phyloP scores from a whole-genome alignment of 2,888 invertebrate genomes.

The Patella caerulea region DNA sequence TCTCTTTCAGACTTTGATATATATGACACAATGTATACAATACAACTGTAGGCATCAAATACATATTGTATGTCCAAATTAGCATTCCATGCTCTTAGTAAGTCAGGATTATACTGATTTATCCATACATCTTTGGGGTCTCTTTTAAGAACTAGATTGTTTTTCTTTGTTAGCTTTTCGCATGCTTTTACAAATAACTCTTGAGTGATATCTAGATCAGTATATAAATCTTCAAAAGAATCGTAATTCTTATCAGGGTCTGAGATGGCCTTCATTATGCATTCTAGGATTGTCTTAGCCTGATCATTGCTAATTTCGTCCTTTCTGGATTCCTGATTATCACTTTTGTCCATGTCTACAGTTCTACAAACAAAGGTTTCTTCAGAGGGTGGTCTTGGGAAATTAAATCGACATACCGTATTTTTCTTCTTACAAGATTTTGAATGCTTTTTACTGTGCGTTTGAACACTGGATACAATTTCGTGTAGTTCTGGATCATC shows the following conservation, averaged over 20 bases:
- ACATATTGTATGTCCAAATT: conserved; percentile 22
- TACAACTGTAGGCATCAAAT: conserved; percentile 22
- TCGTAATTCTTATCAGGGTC: neutral
- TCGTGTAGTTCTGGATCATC: conserved; percentile 23
- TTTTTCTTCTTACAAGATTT: conserved; percentile 32
- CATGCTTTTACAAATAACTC: neutral
- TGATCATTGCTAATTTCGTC: neutral
- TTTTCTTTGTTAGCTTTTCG: neutral
- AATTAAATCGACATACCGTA: conserved; percentile 31
- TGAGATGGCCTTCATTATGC: neutral
- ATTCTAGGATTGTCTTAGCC: neutral
- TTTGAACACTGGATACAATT: conserved; percentile 23
- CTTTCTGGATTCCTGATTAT: neutral
- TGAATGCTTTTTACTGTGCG: conserved; percentile 29
- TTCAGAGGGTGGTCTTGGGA: conserved; percentile 13
- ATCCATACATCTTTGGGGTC: conserved; percentile 17
- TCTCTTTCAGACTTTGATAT: conserved; percentile 41
- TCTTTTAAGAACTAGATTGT: neutral
- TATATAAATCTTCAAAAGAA: neutral
- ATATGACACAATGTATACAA: conserved; percentile 44
- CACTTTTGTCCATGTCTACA: conserved; percentile 10
- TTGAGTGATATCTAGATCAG: neutral
- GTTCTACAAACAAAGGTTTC: neutral
- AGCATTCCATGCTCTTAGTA: conserved; percentile 12
- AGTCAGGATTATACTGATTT: conserved; percentile 20